Conservation (phyloP, 1,140 invertebrate genomes). For the honey bee (Apis mellifera) region Amel_HAv3.1 CM009946.2:3093501-3094000, state of each 20-base stretch:
- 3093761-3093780: slow-evolving; percentile 65
- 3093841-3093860: slow-evolving; percentile 60
- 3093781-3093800: slow-evolving; percentile 50
- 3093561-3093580: no score
- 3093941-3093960: not conserved
- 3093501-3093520: no score
- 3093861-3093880: not conserved
- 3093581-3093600: no score
- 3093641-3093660: not conserved
- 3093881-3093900: not conserved
- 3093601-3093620: no score
- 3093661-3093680: slow-evolving; percentile 42
- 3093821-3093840: slow-evolving; percentile 60
- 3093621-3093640: no score
- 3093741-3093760: slow-evolving; percentile 60
- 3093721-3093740: slow-evolving; percentile 67
- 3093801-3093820: slow-evolving; percentile 19
- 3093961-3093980: not conserved
- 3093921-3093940: not conserved
- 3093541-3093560: no score
- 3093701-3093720: slow-evolving; percentile 49
- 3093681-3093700: slow-evolving; percentile 51
- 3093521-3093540: no score
- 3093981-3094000: no score
- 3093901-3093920: not conserved